Evolutionary conservation across 2,888 invertebrate genomes (phyloP).

Genomic region (Drosophila neotestacea): DNA sequence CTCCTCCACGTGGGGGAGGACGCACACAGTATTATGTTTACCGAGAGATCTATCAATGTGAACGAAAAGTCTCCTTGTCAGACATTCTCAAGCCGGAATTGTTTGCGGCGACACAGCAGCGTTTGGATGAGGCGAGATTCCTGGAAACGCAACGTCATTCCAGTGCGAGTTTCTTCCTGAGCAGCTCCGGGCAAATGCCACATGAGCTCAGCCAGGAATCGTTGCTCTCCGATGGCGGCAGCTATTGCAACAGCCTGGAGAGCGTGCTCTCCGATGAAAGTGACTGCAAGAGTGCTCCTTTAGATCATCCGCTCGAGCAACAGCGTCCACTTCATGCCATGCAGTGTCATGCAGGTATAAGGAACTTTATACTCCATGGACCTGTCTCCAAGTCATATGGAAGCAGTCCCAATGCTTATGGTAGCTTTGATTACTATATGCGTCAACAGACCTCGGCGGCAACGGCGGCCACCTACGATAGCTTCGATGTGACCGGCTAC

Average conservation of each 20-base stretch:
- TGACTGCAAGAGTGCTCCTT: constrained; percentile 91
- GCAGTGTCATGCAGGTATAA: constrained; percentile 81
- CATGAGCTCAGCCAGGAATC: constrained; percentile 90
- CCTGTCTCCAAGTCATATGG: constrained; percentile 88
- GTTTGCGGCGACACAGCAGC: constrained; percentile 77
- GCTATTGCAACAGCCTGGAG: constrained; percentile 92
- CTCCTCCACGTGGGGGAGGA: constrained; percentile 81
- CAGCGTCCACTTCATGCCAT: constrained; percentile 56
- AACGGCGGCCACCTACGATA: constrained; percentile 71
- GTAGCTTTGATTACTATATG: constrained; percentile 87
- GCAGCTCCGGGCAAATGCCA: constrained; percentile 86
- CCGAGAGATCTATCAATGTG: constrained; percentile 86
- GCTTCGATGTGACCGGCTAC: constrained; percentile 85
- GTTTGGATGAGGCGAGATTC: constrained; percentile 84
- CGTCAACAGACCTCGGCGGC: constrained; percentile 61
- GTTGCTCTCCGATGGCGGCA: constrained; percentile 89
- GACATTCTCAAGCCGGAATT: constrained; percentile 86
- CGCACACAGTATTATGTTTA: constrained; percentile 92
- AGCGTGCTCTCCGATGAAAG: constrained; percentile 93
- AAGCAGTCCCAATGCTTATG: constrained; percentile 88
- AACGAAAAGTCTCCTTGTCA: constrained; percentile 87
- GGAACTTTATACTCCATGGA: constrained; percentile 82
- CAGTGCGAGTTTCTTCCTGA: constrained; percentile 93
- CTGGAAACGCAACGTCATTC: constrained; percentile 88
- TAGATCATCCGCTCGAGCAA: constrained; percentile 87